Conservation (phyloP, 2,888 invertebrate genomes). For the Xylota sylvarum region DNA sequence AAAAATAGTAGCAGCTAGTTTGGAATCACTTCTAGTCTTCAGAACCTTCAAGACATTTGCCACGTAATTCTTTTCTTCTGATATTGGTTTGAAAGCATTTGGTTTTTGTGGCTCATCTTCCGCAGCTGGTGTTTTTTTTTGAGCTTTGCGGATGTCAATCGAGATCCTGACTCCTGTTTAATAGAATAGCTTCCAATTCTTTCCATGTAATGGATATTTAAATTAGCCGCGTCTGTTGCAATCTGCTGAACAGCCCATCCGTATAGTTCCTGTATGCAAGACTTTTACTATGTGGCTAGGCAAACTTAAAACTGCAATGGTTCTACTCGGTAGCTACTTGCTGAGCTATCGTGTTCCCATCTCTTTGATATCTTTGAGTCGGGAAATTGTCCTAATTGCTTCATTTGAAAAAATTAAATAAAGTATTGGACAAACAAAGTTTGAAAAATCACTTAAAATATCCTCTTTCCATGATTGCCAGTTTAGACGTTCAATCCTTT, state of each 20-base stretch:
- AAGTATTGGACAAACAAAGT: too few species aligned
- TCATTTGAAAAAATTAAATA: too few species aligned
- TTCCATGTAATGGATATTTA: conserved; percentile 84
- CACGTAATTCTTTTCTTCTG: conserved; percentile 81
- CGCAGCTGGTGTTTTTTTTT: conserved; percentile 75
- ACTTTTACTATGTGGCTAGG: too few species aligned
- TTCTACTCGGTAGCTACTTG: too few species aligned
- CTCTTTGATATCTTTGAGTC: too few species aligned
- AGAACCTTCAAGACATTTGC: conserved; percentile 81
- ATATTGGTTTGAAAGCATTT: conserved; percentile 54
- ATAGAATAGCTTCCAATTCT: conserved; percentile 84
- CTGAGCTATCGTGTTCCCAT: too few species aligned
- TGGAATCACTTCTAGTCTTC: conserved; percentile 72
- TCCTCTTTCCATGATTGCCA: neutral
- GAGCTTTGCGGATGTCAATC: conserved; percentile 80
- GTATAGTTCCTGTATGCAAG: too few species aligned
- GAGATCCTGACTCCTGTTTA: conserved; percentile 82
- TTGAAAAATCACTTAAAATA: neutral
- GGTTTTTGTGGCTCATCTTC: conserved; percentile 3
- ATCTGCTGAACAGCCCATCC: neutral
- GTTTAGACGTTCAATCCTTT: neutral
- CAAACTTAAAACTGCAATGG: too few species aligned
- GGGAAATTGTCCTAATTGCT: too few species aligned
- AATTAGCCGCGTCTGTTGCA: conserved; percentile 81
- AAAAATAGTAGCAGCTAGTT: conserved; percentile 32